Conservation (phyloP, 2,797 vertebrate genomes). For the Selene dorsalis region DNA sequence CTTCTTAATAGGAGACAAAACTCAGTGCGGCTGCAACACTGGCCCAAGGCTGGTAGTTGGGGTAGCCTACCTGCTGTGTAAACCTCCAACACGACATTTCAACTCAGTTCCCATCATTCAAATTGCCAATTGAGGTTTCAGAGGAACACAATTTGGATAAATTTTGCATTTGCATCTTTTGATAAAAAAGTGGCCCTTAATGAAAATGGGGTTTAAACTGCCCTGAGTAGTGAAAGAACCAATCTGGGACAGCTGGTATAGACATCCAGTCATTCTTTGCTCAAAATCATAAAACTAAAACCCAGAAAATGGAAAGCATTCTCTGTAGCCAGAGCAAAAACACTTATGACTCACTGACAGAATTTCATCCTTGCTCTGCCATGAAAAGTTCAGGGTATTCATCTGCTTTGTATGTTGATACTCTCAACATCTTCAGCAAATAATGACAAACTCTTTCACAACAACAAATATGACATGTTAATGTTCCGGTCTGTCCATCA, state of each 20-base stretch:
- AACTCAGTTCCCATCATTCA: conserved; percentile 46
- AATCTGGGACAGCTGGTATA: conserved; percentile 76
- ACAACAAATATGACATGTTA: conserved; percentile 66
- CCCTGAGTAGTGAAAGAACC: conserved; percentile 42
- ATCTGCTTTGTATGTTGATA: conserved; percentile 50
- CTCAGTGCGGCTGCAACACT: conserved; percentile 34
- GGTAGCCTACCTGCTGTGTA: conserved; percentile 64
- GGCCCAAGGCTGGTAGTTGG: conserved; percentile 30
- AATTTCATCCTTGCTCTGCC: conserved; percentile 49
- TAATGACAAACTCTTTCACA: conserved; percentile 62
- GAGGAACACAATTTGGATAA: conserved; percentile 63
- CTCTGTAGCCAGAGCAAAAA: conserved; percentile 65
- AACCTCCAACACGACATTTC: conserved; percentile 47
- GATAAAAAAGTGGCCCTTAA: conserved; percentile 54
- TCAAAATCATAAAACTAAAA: conserved; percentile 72
- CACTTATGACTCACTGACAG: conserved; percentile 70
- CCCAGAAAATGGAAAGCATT: conserved; percentile 69
- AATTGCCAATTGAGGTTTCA: conserved; percentile 59
- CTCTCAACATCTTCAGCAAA: conserved; percentile 53
- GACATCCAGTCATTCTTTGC: conserved; percentile 70
- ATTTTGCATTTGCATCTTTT: conserved; percentile 62
- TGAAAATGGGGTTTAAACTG: conserved; percentile 44
- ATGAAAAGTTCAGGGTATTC: conserved; percentile 35
- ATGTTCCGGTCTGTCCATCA: conserved; percentile 56
- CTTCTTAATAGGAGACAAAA: conserved; percentile 49